Percentiles rank a stretch among this genome's conserved stretches.
These are phyloP conservation scores for Poecilia gillii DNA, from an alignment of 2,797 vertebrate genomes.

Conservation along the genomic window DNA sequence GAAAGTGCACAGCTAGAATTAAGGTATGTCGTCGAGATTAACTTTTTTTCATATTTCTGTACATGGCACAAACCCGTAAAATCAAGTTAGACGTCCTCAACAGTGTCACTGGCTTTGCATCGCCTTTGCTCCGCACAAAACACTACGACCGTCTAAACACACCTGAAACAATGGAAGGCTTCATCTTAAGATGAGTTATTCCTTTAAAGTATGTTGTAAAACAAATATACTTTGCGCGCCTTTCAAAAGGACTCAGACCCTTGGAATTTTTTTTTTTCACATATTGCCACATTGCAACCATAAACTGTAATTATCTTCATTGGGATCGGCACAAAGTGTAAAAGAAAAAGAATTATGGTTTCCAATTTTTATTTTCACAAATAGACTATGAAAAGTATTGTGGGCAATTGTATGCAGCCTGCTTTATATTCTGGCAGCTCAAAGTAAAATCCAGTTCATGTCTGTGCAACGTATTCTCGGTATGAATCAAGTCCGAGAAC, in stretches of 20 bases:
- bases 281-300: neutral
- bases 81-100: constrained; percentile 51
- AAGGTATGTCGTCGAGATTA: constrained; percentile 30
- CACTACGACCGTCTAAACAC: constrained; percentile 47
- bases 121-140: constrained; percentile 42
- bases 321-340: neutral
- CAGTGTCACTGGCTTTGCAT: constrained; percentile 48
- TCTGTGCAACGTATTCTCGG: neutral
- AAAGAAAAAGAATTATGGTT: too few species aligned
- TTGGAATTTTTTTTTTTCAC: neutral
- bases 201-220: constrained; percentile 30
- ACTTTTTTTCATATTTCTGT: constrained; percentile 47
- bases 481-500: neutral
- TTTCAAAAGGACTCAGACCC: neutral
- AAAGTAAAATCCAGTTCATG: neutral
- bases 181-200: constrained; percentile 48
- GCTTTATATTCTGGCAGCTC: neutral
- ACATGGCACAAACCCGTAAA: constrained; percentile 70
- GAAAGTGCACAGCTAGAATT: constrained; percentile 30
- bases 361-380: neutral
- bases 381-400: neutral
- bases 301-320: neutral
- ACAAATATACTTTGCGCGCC: neutral
- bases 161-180: constrained; percentile 64
- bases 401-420: neutral